Conservation (phyloP, 2,888 invertebrate species). For the Cephus spinipes region DNA sequence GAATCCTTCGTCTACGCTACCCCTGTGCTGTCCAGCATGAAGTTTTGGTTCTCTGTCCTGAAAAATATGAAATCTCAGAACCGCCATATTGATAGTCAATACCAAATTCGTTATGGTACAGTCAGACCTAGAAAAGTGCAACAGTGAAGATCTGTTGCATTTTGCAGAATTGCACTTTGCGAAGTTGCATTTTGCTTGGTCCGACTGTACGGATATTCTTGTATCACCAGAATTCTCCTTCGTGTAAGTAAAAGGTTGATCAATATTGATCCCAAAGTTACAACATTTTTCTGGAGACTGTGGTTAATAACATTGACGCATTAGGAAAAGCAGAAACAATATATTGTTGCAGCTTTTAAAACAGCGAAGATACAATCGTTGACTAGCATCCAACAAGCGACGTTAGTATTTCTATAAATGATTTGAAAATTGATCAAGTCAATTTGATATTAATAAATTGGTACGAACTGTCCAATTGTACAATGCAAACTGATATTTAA, state of each 20-base stretch:
- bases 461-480: background rate
- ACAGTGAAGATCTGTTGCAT: too few relatives aligned
- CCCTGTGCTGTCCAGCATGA: constrained; percentile 59
- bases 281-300: background rate
- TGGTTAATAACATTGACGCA: background rate
- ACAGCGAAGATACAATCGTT: background rate
- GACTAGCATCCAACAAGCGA: background rate
- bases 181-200: too few relatives aligned
- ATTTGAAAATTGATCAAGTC: background rate
- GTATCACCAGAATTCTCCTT: background rate
- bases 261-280: background rate
- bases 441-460: background rate
- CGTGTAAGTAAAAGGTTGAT: background rate
- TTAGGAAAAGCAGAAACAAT: background rate
- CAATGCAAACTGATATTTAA: background rate
- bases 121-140: too few relatives aligned
- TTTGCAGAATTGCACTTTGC: too few relatives aligned
- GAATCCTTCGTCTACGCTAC: constrained; percentile 70
- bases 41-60: constrained; percentile 67
- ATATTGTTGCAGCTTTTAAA: background rate
- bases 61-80: constrained; percentile 25
- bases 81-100: background rate
- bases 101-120: background rate
- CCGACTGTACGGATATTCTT: background rate
- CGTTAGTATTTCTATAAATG: background rate